Percentiles rank a stretch among this genome's conserved stretches.
Conservation (phyloP, 2,113 vertebrate genomes). For the Pavo muticus region DNA sequence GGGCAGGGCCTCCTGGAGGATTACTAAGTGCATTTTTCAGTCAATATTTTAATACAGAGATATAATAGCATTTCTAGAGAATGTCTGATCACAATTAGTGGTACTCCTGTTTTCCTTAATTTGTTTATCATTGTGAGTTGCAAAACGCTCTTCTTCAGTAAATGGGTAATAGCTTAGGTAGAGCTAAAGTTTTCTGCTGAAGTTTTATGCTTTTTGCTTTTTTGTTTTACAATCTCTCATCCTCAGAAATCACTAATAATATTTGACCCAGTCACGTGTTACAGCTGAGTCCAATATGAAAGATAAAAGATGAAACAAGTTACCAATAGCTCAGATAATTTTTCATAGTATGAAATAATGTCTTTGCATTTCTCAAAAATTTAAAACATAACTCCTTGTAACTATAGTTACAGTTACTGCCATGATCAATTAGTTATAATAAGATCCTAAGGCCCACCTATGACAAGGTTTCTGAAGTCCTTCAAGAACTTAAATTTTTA, state of each 20-base stretch:
- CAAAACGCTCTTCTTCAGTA: neutral
- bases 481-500: neutral
- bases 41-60: neutral
- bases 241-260: neutral
- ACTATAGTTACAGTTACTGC: neutral
- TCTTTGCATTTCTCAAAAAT: neutral
- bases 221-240: neutral
- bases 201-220: neutral
- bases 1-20: neutral
- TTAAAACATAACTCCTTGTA: neutral
- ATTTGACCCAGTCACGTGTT: neutral
- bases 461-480: neutral
- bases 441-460: neutral
- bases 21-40: neutral
- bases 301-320: neutral
- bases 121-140: neutral
- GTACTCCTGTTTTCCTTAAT: neutral
- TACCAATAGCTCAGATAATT: neutral
- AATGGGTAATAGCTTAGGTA: neutral
- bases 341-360: neutral
- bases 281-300: neutral
- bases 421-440: neutral
- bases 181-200: neutral
- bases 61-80: neutral
- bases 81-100: neutral